Evolutionary conservation across 2,797 vertebrate species (phyloP).

Genomic region (Poeciliopsis infans): DNA sequence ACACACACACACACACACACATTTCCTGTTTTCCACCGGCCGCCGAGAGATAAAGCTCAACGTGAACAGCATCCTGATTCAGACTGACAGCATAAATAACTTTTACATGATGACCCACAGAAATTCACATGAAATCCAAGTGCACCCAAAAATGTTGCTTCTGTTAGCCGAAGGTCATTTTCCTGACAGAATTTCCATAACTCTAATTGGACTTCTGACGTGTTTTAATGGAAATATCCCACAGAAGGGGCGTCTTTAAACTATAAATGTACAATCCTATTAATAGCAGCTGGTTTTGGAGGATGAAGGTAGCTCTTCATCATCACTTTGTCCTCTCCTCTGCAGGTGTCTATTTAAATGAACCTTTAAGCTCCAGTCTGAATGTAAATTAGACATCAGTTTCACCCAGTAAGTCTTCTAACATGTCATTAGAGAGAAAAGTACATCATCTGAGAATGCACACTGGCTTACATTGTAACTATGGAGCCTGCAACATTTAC

Average conservation of each 20-base stretch:
- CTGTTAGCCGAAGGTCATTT: background rate
- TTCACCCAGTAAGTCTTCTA: background rate
- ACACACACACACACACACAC: conserved; percentile 8
- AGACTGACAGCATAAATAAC: background rate
- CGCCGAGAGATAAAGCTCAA: background rate
- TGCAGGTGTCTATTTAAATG: background rate
- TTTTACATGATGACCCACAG: background rate
- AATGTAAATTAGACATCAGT: background rate
- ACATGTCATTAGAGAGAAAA: background rate
- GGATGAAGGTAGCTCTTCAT: background rate
- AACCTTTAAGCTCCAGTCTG: background rate
- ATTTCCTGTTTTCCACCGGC: conserved; percentile 4
- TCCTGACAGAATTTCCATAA: background rate
- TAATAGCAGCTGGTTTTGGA: background rate
- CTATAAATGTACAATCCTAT: background rate
- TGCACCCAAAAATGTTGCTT: background rate
- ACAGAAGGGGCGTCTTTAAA: background rate
- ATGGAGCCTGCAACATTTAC: too few species aligned
- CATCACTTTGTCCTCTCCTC: background rate
- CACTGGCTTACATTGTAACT: background rate
- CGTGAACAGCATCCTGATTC: background rate
- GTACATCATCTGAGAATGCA: background rate
- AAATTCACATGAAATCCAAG: background rate
- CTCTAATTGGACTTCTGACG: background rate
- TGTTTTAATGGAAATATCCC: background rate